Evolutionary conservation across 2,113 vertebrate genomes (phyloP).

Genomic region (Recurvirostra avosetta): DNA sequence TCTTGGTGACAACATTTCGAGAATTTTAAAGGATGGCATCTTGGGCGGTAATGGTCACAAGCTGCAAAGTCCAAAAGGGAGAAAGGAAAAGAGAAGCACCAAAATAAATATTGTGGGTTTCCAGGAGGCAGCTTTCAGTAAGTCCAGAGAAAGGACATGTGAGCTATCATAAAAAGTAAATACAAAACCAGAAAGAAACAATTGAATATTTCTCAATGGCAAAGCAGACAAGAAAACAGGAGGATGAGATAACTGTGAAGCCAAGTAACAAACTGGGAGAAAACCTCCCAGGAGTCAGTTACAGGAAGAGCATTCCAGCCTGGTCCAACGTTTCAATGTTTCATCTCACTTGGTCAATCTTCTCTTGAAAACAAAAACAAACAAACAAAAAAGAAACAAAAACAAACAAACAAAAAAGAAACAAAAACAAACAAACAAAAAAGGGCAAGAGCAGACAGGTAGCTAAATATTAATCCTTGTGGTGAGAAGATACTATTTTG

Average conservation of each 20-base stretch:
- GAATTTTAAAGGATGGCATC: not conserved
- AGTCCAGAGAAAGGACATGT: not conserved
- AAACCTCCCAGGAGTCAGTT: not conserved
- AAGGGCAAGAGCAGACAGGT: not conserved
- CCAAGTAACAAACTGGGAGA: not conserved
- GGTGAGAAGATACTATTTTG: not conserved
- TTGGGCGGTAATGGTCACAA: not conserved
- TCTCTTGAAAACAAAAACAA: not conserved
- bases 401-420: not conserved
- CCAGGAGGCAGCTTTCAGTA: not conserved
- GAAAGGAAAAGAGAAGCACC: not conserved
- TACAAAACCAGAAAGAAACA: not conserved
- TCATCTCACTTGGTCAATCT: not conserved
- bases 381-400: not conserved
- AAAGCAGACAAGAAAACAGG: not conserved
- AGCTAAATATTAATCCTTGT: not conserved
- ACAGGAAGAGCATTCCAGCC: not conserved
- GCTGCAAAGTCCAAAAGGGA: not conserved
- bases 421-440: not conserved
- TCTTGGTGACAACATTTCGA: not conserved
- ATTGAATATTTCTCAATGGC: not conserved
- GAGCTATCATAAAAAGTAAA: not conserved
- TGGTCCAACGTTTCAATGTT: not conserved
- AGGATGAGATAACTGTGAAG: not conserved
- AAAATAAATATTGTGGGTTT: not conserved